Evolutionary conservation across 2,888 invertebrate genomes (phyloP), one percentile per base, ranked within the genome.

Genomic region (Drosophila buzzatii): DNA sequence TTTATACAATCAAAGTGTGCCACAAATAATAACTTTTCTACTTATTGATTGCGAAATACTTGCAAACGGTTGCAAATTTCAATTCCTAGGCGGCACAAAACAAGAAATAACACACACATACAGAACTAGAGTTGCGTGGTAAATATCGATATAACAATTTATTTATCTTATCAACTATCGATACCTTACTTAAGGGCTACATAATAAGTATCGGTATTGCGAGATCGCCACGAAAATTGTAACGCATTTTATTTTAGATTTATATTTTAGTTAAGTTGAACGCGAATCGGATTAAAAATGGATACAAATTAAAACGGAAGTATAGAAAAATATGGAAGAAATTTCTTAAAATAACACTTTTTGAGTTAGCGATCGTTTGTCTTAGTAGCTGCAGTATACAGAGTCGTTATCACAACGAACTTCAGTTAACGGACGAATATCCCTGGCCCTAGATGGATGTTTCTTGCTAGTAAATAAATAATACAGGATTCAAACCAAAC

Each of bases 71-170:
- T 60, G 44, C 49, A 44, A 67, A 76, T 69, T 83, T 64, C 58
- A 59, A 70, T 69, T 75, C 72, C 53, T 72, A 68, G 73, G 82
- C 89, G 81, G 73, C 70, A 73, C 73, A 85, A 82, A 70, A 81
- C 60, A 53, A 49, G 61, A 80, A 71, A 58, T 49, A 49, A 63
- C 65, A 79, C 73, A 63, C 73, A 70, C 45, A 31, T 60, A 49
- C 67, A 49, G 35, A 63, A 23, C 27, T 44, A 70, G 75, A 75
- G 76, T 62, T 75, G 70, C 58, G 49, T 73, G 31, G 31, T 23
- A 52, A 44, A 42, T 72, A 77, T 70, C 76, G 76, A 49, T 58
- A 27, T 35, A 16, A n/a, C 41, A 18, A 73, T 33, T 18, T 41
- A 41, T 53, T 35, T 47, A 18, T 2, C 23, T 27, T 27, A 20